Evolutionary conservation across 2,797 vertebrate genomes (phyloP), one percentile per base, ranked within the genome.

Genomic region (Enteromius viviparus): DNA sequence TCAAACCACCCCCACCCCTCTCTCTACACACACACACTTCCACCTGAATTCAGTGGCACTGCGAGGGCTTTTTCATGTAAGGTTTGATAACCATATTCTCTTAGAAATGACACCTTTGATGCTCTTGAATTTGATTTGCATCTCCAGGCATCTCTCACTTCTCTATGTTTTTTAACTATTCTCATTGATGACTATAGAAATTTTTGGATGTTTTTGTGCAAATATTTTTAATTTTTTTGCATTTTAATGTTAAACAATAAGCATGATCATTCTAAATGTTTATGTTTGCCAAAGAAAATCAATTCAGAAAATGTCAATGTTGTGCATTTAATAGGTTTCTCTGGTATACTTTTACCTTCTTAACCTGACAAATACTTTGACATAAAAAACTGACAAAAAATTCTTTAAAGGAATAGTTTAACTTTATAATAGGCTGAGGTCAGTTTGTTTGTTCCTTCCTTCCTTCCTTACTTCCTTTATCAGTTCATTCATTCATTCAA

Each of bases 11-110:
- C 1, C 19, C 21, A 26, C 6, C 34, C 21, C 21, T 32, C 29
- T 65, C 34, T 68, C 34, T 2, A 70, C 42, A 47, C 66, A 70
- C 68, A 47, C 15, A 14, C 71, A 51, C 70, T 6, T 6, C 15
- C 70, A 74, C 47, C 71, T 74, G 29, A 74, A 74, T 84, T 69
- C 29, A 69, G 55, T 66, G 58, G 29, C 58, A 65, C 26, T 53
- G 62, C 26, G 9, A 49, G 40, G 51, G 49, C 3, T 10, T 75
- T 75, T 40, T 58, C 17, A 66, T 11, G 75, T 76, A 65, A 60
- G 40, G 60, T 68, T 45, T 84, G 68, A 74, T 66, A 84, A 45
- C 9, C 62, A 66, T 76, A 82, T 66, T 76, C 62, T 65, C 70
- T 53, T 76, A 19, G 42, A 69, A 81, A 75, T 40, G 1, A 65